Evolutionary conservation across 2,113 vertebrate species (phyloP).

Genomic region (Monarcha castaneiventris): DNA sequence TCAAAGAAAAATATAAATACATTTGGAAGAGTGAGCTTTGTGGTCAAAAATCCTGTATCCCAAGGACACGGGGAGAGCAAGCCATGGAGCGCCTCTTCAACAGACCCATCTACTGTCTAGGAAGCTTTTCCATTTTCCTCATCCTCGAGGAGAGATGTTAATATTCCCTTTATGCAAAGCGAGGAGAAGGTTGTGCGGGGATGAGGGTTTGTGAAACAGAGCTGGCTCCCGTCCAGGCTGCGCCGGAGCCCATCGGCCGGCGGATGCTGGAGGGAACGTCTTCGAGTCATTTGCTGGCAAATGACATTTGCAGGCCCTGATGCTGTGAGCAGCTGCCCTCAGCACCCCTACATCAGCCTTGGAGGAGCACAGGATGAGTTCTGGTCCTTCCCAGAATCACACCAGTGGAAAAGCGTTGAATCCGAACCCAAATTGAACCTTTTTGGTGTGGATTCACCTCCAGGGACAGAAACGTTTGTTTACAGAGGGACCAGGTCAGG

Average conservation of each 20-base stretch:
- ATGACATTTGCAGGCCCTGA: not conserved
- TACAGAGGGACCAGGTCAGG: not conserved
- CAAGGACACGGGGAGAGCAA: not conserved
- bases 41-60: not conserved
- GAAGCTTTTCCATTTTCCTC: not conserved
- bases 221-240: not conserved
- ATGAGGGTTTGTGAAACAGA: slow-evolving; percentile 27
- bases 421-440: not conserved
- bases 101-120: not conserved
- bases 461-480: not conserved
- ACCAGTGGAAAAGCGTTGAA: rapidly evolving
- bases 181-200: not conserved
- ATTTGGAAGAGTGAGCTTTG: not conserved
- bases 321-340: not conserved
- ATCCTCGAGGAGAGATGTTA: not conserved
- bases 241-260: not conserved
- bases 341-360: not conserved
- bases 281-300: not conserved
- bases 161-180: not conserved
- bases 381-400: not conserved
- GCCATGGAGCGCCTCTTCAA: not conserved
- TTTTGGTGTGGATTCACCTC: not conserved
- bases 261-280: not conserved
- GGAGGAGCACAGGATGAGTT: not conserved
- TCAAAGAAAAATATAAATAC: not conserved